Conservation (phyloP, 1,140 invertebrate species). For the Aethina tumida region DNA sequence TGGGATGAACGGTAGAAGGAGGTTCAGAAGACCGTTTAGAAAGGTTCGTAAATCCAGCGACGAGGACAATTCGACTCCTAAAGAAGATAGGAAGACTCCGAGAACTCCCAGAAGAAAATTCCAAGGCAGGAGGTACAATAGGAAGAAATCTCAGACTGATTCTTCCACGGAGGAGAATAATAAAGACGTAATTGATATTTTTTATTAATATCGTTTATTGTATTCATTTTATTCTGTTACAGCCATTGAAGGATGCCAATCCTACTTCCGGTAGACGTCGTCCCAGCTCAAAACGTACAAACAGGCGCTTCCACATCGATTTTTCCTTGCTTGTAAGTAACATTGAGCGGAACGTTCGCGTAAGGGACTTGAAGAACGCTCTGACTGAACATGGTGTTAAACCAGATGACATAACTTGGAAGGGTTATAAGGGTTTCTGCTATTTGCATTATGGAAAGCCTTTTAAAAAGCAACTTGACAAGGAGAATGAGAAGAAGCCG, state of each 20-base stretch:
- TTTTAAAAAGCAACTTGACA: conserved; percentile 10
- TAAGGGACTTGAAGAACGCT: conserved; percentile 55
- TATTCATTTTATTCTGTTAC: too few relatives aligned
- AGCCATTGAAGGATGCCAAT: neutral
- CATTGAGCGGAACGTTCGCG: conserved; percentile 47
- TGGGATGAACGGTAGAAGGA: too few relatives aligned
- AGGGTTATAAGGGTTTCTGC: conserved; percentile 51
- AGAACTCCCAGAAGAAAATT: too few relatives aligned
- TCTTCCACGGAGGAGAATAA: too few relatives aligned
- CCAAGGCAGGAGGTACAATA: too few relatives aligned
- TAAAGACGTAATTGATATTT: too few relatives aligned
- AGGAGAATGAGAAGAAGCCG: conserved; percentile 32
- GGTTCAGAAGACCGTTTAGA: too few relatives aligned
- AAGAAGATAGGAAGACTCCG: too few relatives aligned
- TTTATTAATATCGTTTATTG: too few relatives aligned
- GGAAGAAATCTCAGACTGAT: too few relatives aligned
- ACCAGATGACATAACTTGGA: conserved; percentile 55
- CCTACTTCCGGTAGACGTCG: conserved; percentile 4
- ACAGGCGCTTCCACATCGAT: conserved; percentile 33
- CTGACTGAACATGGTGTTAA: conserved; percentile 51
- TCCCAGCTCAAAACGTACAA: conserved; percentile 14
- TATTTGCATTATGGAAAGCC: conserved; percentile 54
- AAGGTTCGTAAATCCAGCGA: too few relatives aligned
- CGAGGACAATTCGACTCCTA: too few relatives aligned
- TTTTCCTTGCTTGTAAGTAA: conserved; percentile 52